Evolutionary conservation across 2,888 invertebrate genomes (phyloP).

Genomic region (Diaprepes abbreviatus): DNA sequence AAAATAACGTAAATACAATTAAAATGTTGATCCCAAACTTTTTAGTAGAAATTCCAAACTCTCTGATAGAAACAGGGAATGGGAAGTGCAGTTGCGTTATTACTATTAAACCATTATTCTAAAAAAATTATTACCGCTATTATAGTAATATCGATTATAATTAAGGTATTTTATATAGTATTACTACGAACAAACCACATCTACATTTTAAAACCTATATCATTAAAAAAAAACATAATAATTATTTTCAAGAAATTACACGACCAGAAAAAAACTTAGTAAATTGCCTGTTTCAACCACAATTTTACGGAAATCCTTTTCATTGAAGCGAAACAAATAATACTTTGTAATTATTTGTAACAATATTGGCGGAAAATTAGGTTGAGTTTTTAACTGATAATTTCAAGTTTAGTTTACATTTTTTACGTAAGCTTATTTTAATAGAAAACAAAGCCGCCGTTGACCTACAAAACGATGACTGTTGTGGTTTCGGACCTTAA

Average conservation of each 20-base stretch:
- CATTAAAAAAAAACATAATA: conserved; percentile 24
- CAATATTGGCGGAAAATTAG: conserved; percentile 50
- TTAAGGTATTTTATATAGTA: not conserved
- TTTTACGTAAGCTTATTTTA: conserved; percentile 34
- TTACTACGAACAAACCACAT: not conserved
- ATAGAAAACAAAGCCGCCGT: conserved; percentile 28
- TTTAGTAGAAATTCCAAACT: no score
- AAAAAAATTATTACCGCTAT: no score
- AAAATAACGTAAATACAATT: no score
- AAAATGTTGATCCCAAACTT: no score
- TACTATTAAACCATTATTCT: no score
- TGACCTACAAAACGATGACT: conserved; percentile 41
- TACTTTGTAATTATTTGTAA: conserved; percentile 46
- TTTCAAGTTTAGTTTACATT: conserved; percentile 31
- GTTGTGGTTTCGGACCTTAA: conserved; percentile 19
- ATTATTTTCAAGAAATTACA: conserved; percentile 36
- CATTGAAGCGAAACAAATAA: conserved; percentile 41
- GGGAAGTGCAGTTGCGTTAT: no score
- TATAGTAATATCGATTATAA: no score
- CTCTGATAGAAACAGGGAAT: no score
- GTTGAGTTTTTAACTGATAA: conserved; percentile 32
- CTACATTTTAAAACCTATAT: not conserved
- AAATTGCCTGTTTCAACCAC: conserved; percentile 44
- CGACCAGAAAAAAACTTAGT: conserved; percentile 29
- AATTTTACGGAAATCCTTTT: conserved; percentile 48